Evolutionary conservation across 2,888 invertebrate species (phyloP), one percentile per base, ranked within the genome.

Genomic region (Abscondita cerata): DNA sequence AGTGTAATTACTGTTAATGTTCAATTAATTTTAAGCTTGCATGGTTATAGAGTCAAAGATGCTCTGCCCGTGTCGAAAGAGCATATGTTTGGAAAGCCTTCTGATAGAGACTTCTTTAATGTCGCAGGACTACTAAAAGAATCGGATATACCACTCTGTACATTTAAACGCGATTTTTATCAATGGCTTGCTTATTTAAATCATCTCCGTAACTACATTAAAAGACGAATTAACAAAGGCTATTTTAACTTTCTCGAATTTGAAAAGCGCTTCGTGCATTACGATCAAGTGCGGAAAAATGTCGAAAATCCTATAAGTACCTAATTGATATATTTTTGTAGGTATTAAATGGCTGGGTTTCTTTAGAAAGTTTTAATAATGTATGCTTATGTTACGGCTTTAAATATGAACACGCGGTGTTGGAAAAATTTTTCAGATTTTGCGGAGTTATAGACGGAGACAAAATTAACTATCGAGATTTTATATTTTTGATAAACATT

Each of bases 161-260:
- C 73, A 15, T 80, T 78, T 15, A 77, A 80, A 67, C 73, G 76
- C 1, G 79, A 82, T 64, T 79, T 83, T 13, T 77, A 77, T 63
- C 76, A 80, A 59, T 85, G 84, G 73, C 72, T 86, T 12, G 75
- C 67, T 15, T 80, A 82, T 65, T 75, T 85, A 1, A 84, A 84
- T 68, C 76, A 68, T 72, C 74, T 72, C 67, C 81, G 62, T 80
- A 81, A 70, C 76, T 76, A 74, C 74, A 72, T 68, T 78, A 83
- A 72, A 73, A 74, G 66, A 15, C 65, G 70, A n/a, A 64, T 65
- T 34, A 62, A 51, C 13, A 51, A 67, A 20, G 70, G 67, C 53
- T 71, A 70, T 36, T 76, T 76, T 56, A 67, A 71, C 62, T 64
- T 76, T 5, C 65, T 70, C 2, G 73, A 75, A 11, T 69, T 78